These are phyloP conservation scores for Stegodyphus dumicola DNA, from an alignment of 1,140 invertebrate genomes.

Conservation along the genomic window DNA sequence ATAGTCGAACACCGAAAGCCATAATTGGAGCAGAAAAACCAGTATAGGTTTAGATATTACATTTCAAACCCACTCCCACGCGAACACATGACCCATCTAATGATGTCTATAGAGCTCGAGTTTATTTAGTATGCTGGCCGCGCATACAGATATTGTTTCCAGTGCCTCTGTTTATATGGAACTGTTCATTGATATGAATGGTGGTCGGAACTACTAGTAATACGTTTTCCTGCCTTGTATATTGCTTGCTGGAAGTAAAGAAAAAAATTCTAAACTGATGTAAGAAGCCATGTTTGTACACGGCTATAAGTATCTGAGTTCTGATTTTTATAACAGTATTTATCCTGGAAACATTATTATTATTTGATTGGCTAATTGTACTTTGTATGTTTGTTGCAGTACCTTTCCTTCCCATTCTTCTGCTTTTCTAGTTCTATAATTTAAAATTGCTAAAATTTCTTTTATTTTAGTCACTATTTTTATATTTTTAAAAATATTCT, in stretches of 20 bases:
- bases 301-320: background rate
- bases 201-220: slow-evolving; percentile 43
- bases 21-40: slow-evolving; percentile 46
- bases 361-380: too few relatives aligned
- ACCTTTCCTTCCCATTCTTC: too few relatives aligned
- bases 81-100: slow-evolving; percentile 47
- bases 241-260: slow-evolving; percentile 28
- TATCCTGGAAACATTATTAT: too few relatives aligned
- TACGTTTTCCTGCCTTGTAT: slow-evolving; percentile 50
- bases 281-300: slow-evolving; percentile 35
- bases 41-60: slow-evolving; percentile 41
- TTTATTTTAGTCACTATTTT: too few relatives aligned
- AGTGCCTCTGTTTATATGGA: slow-evolving; percentile 30
- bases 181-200: slow-evolving; percentile 60
- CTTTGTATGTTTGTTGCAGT: too few relatives aligned
- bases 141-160: slow-evolving; percentile 57
- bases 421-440: too few relatives aligned
- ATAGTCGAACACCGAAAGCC: background rate
- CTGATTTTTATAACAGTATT: background rate
- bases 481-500: too few relatives aligned
- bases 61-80: slow-evolving; percentile 9
- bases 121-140: slow-evolving; percentile 56
- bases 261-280: background rate
- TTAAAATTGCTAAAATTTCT: too few relatives aligned
- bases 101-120: slow-evolving; percentile 34